Evolutionary conservation across 2,113 vertebrate species (phyloP).

Genomic region (Taxidea taxus): DNA sequence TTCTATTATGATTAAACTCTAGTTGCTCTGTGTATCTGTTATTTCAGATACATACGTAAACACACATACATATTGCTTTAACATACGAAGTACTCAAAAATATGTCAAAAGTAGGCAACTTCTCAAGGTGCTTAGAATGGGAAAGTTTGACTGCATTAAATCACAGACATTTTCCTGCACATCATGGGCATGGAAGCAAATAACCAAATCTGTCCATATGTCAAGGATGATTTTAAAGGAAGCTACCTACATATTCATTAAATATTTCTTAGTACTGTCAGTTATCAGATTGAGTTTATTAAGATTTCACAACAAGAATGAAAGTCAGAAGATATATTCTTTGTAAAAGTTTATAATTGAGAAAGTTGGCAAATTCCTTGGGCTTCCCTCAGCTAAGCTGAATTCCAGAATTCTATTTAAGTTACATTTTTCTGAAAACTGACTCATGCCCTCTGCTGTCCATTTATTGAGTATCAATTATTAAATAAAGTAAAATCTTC

Average conservation of each 20-base stretch:
- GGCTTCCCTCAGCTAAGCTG: not conserved
- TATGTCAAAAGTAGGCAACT: not conserved
- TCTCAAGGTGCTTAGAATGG: not conserved
- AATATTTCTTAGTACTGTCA: not conserved
- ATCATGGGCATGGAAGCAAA: not conserved
- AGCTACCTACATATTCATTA: not conserved
- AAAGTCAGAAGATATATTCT: not conserved
- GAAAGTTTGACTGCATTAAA: not conserved
- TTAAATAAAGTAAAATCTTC: conserved; percentile 7
- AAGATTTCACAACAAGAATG: not conserved
- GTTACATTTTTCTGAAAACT: conserved; percentile 19
- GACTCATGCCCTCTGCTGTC: conserved; percentile 69
- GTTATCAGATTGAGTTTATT: not conserved
- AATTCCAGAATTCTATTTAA: not conserved
- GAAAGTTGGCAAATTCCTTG: not conserved
- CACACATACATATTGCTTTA: not conserved
- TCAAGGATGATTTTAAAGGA: not conserved
- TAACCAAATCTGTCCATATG: not conserved
- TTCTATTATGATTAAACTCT: not conserved
- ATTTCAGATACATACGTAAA: not conserved
- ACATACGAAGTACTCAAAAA: not conserved
- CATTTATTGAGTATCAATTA: conserved; percentile 27
- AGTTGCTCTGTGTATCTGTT: not conserved
- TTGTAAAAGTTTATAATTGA: conserved; percentile 30
- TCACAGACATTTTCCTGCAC: not conserved